Percentiles rank a stretch among this genome's conserved stretches.
phyloP scores from a whole-genome alignment of 2,113 vertebrate species.

The Zosterops japonicus region DNA sequence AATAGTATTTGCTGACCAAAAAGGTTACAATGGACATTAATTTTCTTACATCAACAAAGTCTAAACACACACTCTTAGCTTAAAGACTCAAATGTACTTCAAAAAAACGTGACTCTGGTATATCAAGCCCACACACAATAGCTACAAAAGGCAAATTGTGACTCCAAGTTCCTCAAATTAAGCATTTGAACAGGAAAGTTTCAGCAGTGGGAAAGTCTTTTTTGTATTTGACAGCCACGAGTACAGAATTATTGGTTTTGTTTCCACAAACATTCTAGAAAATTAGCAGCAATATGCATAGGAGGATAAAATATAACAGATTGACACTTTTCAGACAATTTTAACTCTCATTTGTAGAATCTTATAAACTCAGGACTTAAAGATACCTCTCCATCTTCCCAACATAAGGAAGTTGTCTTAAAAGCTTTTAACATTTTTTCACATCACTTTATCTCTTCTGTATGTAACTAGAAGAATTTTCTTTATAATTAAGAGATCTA shows the following conservation, averaged over 20 bases:
- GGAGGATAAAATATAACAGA: not conserved
- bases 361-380: not conserved
- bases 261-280: not conserved
- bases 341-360: not conserved
- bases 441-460: not conserved
- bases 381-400: not conserved
- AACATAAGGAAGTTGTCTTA: not conserved
- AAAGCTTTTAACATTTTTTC: not conserved
- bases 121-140: not conserved
- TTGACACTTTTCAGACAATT: not conserved
- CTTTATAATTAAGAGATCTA: not conserved
- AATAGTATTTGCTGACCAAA: not conserved
- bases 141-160: not conserved
- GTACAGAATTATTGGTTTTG: not conserved
- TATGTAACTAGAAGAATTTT: not conserved
- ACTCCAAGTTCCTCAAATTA: not conserved
- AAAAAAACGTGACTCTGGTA: rapidly evolving
- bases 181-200: not conserved
- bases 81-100: not conserved
- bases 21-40: not conserved
- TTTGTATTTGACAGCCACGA: not conserved
- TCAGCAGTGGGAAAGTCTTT: not conserved
- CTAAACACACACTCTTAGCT: not conserved
- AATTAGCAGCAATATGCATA: not conserved
- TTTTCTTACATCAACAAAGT: not conserved